Base-by-base conservation (phyloP, 2,113 vertebrate genomes). In the Origma solitaria region DNA sequence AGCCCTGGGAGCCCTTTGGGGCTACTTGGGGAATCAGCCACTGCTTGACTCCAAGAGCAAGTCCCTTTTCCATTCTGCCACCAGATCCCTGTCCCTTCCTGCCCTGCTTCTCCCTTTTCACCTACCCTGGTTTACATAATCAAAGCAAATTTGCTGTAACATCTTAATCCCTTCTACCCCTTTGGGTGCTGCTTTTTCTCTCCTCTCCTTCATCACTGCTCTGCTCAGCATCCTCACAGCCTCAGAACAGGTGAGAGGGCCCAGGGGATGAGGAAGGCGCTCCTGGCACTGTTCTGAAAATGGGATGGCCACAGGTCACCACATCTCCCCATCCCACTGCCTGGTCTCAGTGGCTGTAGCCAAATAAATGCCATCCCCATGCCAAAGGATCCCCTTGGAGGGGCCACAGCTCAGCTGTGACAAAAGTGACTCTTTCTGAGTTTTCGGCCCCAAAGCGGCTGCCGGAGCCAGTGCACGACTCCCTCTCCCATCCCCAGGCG, bases 401-500 rank as follows among this genome's bases (percentile, higher is more conserved):
- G 31, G 33, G 35, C 35, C 8, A 0, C 62, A 70, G 80, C 49
- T 69, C 8, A 1, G 17, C 15, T 1, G 1, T 0, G 57, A 90
- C 92, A 65, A 23, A 90, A 73, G 88, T 56, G 82, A 19, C 90
- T 92, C 87, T 51, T 81, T 57, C 45, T 50, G 66, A 58, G 45
- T 27, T 68, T 66, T 54, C 60, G 73, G 84, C 57, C 88, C 92
- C 24, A 3, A 65, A 94, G 70, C 1, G 5, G 22, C 38, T 1
- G 33, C 28, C 0, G 1, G 38, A 93, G 88, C 42, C 92, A 66
- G 82, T 10, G 35, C 90, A 49, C 10, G 12, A 35, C 77, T 96
- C 88, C 66, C 62, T 66, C 79, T 78, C 69, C 81, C 40, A 84
- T 56, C 71, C 80, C 54, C 77, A 92, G 82, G 93, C 33, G 57